Conservation (phyloP, 1,140 invertebrate species). For the Sitodiplosis mosellana region DNA sequence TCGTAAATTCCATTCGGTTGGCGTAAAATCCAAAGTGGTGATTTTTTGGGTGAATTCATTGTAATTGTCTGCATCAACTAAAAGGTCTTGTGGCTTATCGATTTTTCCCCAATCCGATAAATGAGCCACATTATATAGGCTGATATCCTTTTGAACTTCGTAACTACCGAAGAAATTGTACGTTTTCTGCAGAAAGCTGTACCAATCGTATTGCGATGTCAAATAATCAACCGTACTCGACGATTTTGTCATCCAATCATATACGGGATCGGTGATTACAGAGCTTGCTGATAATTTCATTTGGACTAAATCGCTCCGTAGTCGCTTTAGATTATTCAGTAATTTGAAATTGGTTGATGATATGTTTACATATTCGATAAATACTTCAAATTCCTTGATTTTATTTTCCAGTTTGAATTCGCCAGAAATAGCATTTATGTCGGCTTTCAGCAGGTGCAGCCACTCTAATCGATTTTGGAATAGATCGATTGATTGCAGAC, state of each 20-base stretch:
- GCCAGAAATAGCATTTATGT: neutral
- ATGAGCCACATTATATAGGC: neutral
- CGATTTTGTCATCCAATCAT: neutral
- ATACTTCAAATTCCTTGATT: neutral
- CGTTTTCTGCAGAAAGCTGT: neutral
- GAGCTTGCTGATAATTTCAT: neutral
- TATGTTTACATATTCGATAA: neutral
- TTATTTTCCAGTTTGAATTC: neutral
- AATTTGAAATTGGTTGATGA: neutral
- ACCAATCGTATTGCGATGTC: neutral
- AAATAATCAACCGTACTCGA: neutral
- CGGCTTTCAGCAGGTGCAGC: neutral
- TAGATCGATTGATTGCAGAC: neutral
- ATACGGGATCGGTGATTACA: neutral
- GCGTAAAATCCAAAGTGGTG: no score
- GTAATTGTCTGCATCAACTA: no score
- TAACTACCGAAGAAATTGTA: neutral
- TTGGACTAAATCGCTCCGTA: neutral
- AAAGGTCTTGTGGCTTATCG: neutral
- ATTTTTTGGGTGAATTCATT: no score
- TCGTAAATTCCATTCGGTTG: neutral
- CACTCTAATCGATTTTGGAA: neutral
- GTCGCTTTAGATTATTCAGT: neutral
- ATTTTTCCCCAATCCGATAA: neutral
- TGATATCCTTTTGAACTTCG: neutral